Percentiles rank a stretch among this genome's conserved stretches.
Evolutionary conservation across 2,797 vertebrate genomes (phyloP).

Genomic region (Varecia variegata): DNA sequence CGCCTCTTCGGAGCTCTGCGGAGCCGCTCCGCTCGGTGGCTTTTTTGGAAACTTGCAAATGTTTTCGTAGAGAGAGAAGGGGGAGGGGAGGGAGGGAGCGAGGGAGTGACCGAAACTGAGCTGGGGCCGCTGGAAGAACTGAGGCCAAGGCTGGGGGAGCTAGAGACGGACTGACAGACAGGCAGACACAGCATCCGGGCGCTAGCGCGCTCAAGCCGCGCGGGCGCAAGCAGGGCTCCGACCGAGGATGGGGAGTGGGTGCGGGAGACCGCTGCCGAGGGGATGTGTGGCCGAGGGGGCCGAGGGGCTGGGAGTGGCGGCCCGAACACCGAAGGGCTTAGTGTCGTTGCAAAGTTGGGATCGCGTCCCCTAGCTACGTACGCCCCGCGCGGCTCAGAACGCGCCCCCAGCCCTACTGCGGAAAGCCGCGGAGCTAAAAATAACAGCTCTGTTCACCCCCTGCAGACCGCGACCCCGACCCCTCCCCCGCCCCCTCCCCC

Average conservation of each 20-base stretch:
- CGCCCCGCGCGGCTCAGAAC: conserved; percentile 3
- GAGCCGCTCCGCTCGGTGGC: conserved; percentile 63
- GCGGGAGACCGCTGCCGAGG: not conserved
- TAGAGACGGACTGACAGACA: conserved; percentile 37
- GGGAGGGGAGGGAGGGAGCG: conserved; percentile 67
- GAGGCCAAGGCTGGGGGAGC: conserved; percentile 59
- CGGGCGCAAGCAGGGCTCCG: conserved; percentile 43
- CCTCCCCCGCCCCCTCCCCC: conserved; percentile 65
- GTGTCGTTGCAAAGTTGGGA: conserved; percentile 11
- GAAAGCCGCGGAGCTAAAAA: conserved; percentile 65
- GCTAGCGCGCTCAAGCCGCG: conserved; percentile 13
- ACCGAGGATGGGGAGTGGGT: not conserved
- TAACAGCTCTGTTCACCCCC: conserved; percentile 65
- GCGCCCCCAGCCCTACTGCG: not conserved
- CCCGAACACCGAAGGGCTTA: not conserved
- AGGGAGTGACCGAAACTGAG: conserved; percentile 80
- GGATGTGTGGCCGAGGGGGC: not conserved
- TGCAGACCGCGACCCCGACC: conserved; percentile 72
- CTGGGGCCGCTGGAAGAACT: conserved; percentile 75
- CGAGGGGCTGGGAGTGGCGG: not conserved
- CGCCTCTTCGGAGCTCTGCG: conserved; percentile 46
- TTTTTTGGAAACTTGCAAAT: conserved; percentile 89
- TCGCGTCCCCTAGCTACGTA: not conserved
- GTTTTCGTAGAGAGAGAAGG: conserved; percentile 87
- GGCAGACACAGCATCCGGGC: conserved; percentile 35